A percentile compares a stretch with the other conserved stretches of the same genome.
phyloP scores from a whole-genome alignment of 2,797 vertebrate genomes.

The Pyrocephalus nanus region DNA sequence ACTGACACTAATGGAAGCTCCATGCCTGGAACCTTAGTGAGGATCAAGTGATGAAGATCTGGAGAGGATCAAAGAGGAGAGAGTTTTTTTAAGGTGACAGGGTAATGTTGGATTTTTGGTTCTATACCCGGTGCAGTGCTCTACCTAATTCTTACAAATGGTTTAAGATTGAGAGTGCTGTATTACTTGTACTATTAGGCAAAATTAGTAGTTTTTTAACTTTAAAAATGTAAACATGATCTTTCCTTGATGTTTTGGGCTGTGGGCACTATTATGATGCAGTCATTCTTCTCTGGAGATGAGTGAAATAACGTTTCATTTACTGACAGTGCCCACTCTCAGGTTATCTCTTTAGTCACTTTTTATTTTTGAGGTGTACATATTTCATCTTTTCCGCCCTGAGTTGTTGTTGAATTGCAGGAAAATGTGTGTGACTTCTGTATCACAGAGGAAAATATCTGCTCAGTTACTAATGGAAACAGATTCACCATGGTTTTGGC shows the following conservation, averaged over 20 bases:
- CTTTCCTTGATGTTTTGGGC: background rate
- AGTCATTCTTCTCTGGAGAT: background rate
- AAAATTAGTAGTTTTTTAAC: background rate
- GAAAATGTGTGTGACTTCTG: background rate
- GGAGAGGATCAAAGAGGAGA: background rate
- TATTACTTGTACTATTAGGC: background rate
- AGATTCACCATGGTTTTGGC: background rate
- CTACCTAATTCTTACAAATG: background rate
- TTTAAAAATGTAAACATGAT: background rate
- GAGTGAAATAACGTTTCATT: background rate
- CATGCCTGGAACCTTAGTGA: background rate
- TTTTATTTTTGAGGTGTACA: background rate
- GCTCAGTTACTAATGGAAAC: conserved; percentile 32
- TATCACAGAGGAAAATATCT: background rate
- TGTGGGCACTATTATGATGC: background rate
- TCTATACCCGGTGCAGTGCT: background rate
- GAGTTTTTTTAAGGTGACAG: background rate
- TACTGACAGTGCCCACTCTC: background rate
- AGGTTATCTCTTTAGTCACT: background rate
- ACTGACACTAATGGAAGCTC: background rate
- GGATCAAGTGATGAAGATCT: background rate
- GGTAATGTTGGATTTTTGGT: background rate
- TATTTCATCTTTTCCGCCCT: background rate
- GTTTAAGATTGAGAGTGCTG: background rate
- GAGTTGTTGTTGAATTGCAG: background rate